Conservation (phyloP, 2,113 vertebrate species). For the Pangasianodon gigas region DNA sequence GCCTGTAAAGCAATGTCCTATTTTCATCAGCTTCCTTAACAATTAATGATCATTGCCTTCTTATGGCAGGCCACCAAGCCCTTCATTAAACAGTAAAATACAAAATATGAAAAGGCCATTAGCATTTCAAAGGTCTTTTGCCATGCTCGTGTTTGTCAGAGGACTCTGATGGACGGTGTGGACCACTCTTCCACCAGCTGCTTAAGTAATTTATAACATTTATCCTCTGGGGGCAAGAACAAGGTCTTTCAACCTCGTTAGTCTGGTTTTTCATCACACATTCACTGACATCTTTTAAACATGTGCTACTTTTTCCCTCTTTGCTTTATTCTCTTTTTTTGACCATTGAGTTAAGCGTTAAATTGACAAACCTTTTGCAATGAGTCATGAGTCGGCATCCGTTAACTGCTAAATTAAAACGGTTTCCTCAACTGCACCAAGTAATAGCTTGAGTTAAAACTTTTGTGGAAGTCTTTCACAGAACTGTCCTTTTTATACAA, state of each 20-base stretch:
- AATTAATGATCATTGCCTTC: slow-evolving; percentile 62
- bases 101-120: slow-evolving; percentile 61
- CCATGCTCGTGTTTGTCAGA: slow-evolving; percentile 62
- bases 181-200: slow-evolving; percentile 61
- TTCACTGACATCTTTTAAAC: slow-evolving; percentile 73
- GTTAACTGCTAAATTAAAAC: slow-evolving; percentile 20
- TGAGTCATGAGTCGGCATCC: neutral
- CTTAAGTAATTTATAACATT: slow-evolving; percentile 75
- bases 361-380: slow-evolving; percentile 13
- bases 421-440: slow-evolving; percentile 11
- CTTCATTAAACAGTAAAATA: slow-evolving; percentile 69
- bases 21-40: slow-evolving; percentile 61
- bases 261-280: slow-evolving; percentile 71
- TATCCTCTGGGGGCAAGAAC: slow-evolving; percentile 68
- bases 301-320: slow-evolving; percentile 58
- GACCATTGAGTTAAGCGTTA: slow-evolving; percentile 33
- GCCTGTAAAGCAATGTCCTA: slow-evolving; percentile 61
- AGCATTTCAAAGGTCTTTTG: slow-evolving; percentile 64
- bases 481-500: slow-evolving; percentile 31
- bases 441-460: neutral
- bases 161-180: slow-evolving; percentile 65
- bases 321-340: slow-evolving; percentile 31
- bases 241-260: slow-evolving; percentile 74
- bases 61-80: slow-evolving; percentile 77
- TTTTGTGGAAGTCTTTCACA: slow-evolving; percentile 7